These are phyloP conservation scores for Phalangium opilio DNA, from an alignment of 2,888 invertebrate genomes.

Conservation along the genomic window DNA sequence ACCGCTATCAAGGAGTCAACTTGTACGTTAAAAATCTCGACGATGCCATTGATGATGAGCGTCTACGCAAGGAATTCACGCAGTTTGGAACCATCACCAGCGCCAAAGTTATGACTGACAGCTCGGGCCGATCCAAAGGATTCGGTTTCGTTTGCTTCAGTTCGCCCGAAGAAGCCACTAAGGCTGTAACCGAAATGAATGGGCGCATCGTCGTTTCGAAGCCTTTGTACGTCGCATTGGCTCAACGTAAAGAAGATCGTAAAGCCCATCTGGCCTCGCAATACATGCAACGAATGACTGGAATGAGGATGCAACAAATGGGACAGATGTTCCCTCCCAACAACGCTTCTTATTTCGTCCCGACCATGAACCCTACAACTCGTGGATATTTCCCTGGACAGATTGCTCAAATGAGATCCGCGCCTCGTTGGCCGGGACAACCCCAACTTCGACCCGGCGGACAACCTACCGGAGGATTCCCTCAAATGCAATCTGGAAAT, in stretches of 20 bases:
- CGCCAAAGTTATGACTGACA: constrained; percentile 93
- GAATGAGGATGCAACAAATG: constrained; percentile 53
- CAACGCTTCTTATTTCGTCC: constrained; percentile 67
- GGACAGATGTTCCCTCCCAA: constrained; percentile 67
- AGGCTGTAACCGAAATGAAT: constrained; percentile 98
- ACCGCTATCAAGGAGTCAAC: constrained; percentile 76
- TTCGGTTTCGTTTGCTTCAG: constrained; percentile 99
- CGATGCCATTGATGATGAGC: constrained; percentile 93
- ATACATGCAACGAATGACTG: constrained; percentile 84
- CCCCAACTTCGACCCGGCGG: constrained; percentile 62
- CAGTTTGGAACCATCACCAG: constrained; percentile 95
- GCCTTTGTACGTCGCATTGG: constrained; percentile 94
- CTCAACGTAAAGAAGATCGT: constrained; percentile 97
- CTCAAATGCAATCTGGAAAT: constrained; percentile 47
- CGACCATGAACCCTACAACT: constrained; percentile 62
- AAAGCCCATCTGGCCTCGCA: constrained; percentile 96
- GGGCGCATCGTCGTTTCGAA: constrained; percentile 92
- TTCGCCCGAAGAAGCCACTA: constrained; percentile 93
- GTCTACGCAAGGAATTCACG: constrained; percentile 84
- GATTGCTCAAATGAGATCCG: constrained; percentile 74
- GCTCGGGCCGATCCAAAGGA: constrained; percentile 52
- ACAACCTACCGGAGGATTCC: constrained; percentile 42
- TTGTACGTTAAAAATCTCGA: constrained; percentile 98
- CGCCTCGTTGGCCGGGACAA: constrained; percentile 76
- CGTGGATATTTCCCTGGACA: constrained; percentile 84